Base-by-base conservation (phyloP, 35 echinoderm and acorn worm genomes). In the Anneissia japonica region DNA sequence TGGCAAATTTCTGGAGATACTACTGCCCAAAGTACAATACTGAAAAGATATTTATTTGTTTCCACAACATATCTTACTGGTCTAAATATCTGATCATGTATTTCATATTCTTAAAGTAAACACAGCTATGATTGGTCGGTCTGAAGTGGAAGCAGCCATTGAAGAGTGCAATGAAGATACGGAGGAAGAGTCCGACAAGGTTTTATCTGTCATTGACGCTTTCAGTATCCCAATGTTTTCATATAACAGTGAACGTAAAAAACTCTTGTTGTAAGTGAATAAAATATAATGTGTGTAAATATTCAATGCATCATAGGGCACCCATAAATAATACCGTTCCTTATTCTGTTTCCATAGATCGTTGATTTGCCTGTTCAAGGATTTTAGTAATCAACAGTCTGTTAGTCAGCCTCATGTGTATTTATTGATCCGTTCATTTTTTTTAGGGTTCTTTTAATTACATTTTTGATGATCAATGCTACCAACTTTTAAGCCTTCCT, bases 141-240 rank as follows among this genome's bases (percentile, higher is more conserved):
- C 41, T 34, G 85, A 84, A 2, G 81, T 99, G 17, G 92, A 94
- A 79, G 79, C 92, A 76, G 91, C 96, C 23, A 79, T 99, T 16
- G 86, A 94, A 38, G 96, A 99, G 74, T 99, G 96, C 73, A 93
- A 88, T 28, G 92, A 93, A 36, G 92, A 92, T 30, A 89, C 79
- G 0, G 87, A 92, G 13, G 92, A 99, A 77, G 92, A 94, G 0
- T 91, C 82, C 14, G 89, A 90, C 37, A 89, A 89, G 32, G 82
- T 84, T 31, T 94, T 99, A 34, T 89, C 88, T 72, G 92, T 99
- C 30, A 91, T 99, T 30, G 89, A 92, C 83, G 86, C 96, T 5
- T 99, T 94, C 76, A 86, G 86, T 79, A 73, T 99, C 11, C 96
- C 96, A 38, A 89, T 89, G 55, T 99, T 91, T 19, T 92, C 84